These are phyloP conservation scores for Lasioglossum malachurum DNA, from an alignment of 2,888 invertebrate genomes.

Conservation along the genomic window DNA sequence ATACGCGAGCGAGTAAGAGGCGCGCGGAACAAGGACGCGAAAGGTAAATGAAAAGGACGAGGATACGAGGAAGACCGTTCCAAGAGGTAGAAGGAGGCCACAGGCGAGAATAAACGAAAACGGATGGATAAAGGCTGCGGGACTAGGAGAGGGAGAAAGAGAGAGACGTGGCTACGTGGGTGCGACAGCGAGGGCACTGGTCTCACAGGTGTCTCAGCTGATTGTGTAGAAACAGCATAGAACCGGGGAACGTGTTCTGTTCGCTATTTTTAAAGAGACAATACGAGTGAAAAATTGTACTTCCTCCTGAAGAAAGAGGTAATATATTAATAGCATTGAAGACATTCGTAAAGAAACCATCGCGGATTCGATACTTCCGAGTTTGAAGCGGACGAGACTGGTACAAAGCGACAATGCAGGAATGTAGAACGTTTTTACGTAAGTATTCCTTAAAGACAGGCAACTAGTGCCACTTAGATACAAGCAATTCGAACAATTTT, in stretches of 20 bases:
- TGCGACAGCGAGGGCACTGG: slow-evolving; percentile 47
- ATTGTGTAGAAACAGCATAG: slow-evolving; percentile 32
- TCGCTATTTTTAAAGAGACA: not conserved
- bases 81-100: slow-evolving; percentile 17
- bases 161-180: slow-evolving; percentile 24
- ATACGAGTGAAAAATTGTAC: slow-evolving; percentile 13
- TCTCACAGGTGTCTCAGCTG: slow-evolving; percentile 57
- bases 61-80: slow-evolving; percentile 32
- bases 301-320: not conserved
- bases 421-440: slow-evolving; percentile 2
- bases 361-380: not conserved
- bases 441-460: not conserved
- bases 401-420: not conserved
- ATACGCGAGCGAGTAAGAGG: slow-evolving; percentile 69
- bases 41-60: slow-evolving; percentile 43
- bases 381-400: not conserved
- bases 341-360: not conserved
- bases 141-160: not conserved
- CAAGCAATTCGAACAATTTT: not conserved
- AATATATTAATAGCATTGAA: not conserved
- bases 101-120: slow-evolving; percentile 45
- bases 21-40: slow-evolving; percentile 38
- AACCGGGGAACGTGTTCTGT: slow-evolving; percentile 64
- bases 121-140: slow-evolving; percentile 54
- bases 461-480: not conserved